A percentile compares a stretch with the other conserved stretches of the same genome.
These are phyloP conservation scores for Ligdia adustata DNA, from an alignment of 2,888 invertebrate genomes.

Conservation along the genomic window DNA sequence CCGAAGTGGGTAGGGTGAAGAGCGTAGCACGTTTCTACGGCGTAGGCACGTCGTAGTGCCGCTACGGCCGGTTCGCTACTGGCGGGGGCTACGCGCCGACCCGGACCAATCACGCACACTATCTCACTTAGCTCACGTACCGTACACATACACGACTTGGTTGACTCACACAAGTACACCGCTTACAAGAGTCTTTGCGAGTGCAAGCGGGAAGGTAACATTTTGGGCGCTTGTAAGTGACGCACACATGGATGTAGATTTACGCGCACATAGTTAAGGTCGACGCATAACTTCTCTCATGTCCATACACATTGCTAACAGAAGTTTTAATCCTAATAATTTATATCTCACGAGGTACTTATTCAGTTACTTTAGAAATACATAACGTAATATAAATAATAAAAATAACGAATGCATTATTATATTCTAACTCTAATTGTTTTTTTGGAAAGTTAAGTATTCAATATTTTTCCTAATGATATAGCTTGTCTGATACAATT, in stretches of 20 bases:
- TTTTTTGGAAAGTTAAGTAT: too few species aligned
- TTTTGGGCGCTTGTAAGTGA: slow-evolving; percentile 77
- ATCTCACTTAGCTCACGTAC: slow-evolving; percentile 52
- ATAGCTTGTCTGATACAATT: too few species aligned
- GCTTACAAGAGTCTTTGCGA: slow-evolving; percentile 59
- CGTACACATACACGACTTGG: slow-evolving; percentile 48
- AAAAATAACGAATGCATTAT: too few species aligned
- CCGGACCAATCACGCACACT: slow-evolving; percentile 76
- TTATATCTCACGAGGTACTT: slow-evolving; percentile 77
- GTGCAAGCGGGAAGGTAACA: slow-evolving; percentile 76
- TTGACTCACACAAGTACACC: slow-evolving; percentile 56
- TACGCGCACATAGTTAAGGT: slow-evolving; percentile 61
- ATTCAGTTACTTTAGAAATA: slow-evolving; percentile 40
- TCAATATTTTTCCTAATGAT: too few species aligned
- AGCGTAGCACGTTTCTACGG: slow-evolving; percentile 55
- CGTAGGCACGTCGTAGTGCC: slow-evolving; percentile 72
- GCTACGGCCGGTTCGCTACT: slow-evolving; percentile 75
- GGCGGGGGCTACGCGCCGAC: slow-evolving; percentile 77
- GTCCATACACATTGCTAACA: slow-evolving; percentile 73
- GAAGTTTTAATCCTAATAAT: slow-evolving; percentile 82
- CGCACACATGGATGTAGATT: slow-evolving; percentile 72
- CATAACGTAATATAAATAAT: too few species aligned
- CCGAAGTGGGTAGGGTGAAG: slow-evolving; percentile 53
- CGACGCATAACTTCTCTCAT: slow-evolving; percentile 54
- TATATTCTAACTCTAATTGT: too few species aligned